phyloP scores from a whole-genome alignment of 2,888 invertebrate genomes.

The Limnephilus marmoratus region DNA sequence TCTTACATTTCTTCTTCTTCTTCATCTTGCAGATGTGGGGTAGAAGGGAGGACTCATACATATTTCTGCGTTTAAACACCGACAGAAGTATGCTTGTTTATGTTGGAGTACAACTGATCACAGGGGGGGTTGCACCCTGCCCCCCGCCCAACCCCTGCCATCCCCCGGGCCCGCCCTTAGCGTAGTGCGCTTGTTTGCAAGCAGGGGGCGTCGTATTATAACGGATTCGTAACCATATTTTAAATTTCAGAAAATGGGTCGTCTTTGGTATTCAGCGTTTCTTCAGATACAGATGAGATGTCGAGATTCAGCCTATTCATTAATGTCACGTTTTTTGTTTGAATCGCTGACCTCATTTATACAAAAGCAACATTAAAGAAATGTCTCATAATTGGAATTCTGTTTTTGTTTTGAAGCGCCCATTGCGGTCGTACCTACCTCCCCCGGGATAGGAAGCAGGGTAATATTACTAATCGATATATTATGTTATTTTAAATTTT shows the following conservation, averaged over 20 bases:
- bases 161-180: constrained; percentile 4
- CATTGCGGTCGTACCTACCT: not conserved
- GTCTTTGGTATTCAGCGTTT: constrained; percentile 12
- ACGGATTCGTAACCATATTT: constrained; percentile 45
- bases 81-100: constrained; percentile 66
- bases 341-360: not conserved
- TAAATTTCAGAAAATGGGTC: constrained; percentile 46
- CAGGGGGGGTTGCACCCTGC: constrained; percentile 21
- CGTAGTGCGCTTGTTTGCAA: constrained; percentile 59
- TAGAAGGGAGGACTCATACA: constrained; percentile 65
- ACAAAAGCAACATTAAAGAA: not conserved
- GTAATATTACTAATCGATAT: not conserved
- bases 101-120: constrained; percentile 62
- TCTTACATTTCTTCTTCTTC: constrained; percentile 59
- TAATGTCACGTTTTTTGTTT: constrained; percentile 2
- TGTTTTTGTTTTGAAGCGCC: not conserved
- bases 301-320: constrained; percentile 17
- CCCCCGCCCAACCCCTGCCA: not conserved
- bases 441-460: not conserved
- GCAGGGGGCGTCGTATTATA: constrained; percentile 46
- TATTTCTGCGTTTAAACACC: constrained; percentile 66
- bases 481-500: not conserved
- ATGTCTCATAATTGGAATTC: not conserved
- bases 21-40: constrained; percentile 54
- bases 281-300: constrained; percentile 12